These are phyloP conservation scores for Leptinotarsa tumamoca DNA, from an alignment of 2,888 invertebrate genomes.

Conservation along the genomic window DNA sequence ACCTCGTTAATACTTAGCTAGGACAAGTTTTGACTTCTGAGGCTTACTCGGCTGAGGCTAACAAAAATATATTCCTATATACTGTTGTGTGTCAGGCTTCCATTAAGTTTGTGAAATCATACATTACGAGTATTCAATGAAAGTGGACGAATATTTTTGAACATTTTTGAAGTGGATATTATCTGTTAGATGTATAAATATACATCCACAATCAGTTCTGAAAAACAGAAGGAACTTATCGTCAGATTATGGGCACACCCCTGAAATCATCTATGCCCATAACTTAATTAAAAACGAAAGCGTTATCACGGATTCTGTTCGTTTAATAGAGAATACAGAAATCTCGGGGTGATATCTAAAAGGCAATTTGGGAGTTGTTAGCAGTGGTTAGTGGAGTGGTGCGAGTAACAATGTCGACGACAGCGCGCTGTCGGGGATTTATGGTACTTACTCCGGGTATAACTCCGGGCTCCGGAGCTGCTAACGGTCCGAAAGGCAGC, in stretches of 20 bases:
- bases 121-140: too few species aligned
- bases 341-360: conserved; percentile 60
- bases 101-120: too few species aligned
- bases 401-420: conserved; percentile 62
- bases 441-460: conserved; percentile 50
- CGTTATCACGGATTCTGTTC: conserved; percentile 23
- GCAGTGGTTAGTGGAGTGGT: conserved; percentile 65
- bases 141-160: too few species aligned
- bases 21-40: too few species aligned
- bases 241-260: neutral
- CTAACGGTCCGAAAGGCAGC: conserved; percentile 55
- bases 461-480: conserved; percentile 52
- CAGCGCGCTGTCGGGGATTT: conserved; percentile 61
- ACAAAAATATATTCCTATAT: too few species aligned
- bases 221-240: too few species aligned
- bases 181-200: too few species aligned
- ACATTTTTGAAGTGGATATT: too few species aligned
- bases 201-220: too few species aligned
- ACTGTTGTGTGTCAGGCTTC: too few species aligned
- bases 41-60: too few species aligned
- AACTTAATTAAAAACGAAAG: conserved; percentile 27
- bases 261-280: neutral
- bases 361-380: conserved; percentile 66
- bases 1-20: too few species aligned
- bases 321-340: conserved; percentile 44